Base-by-base conservation (phyloP, 53 echinoderm and acorn worm genomes). In the Zoroaster sp. region DNA sequence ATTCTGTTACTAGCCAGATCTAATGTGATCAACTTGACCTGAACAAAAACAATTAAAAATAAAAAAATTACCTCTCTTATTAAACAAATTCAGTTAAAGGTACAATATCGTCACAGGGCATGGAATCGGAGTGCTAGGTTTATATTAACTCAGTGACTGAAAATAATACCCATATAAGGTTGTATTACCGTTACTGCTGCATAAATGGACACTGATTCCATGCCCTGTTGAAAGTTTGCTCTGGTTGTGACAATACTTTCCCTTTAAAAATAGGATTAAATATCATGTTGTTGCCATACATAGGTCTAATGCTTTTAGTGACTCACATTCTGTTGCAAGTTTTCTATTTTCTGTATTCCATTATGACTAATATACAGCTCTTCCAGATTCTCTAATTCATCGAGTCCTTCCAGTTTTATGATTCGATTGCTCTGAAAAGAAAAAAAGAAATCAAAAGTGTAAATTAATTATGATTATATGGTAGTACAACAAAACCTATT, bases 331-430 rank as follows among this genome's bases (percentile, higher is more conserved):
- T 89, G 68, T 7, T 97, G 91, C 32, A 97, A 75, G 53, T 93
- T 94, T 83, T 92, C 95, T n/a, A 97, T 94, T 35, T 44, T 89
- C 78, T 95, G 86, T 17, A 97, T 87, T 3, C 97, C 94, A 88
- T 97, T 97, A 78, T 97, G 95, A 71, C 97, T 97, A 40, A 97
- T 90, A 83, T 97, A 97, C 15, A 97, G 83, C 36, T 97, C 95
- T 53, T 97, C 97, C 43, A 97, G 70, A 49, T 52, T 65, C 32
- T 89, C 85, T 69, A 95, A 40, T 32, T 83, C 91, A 14, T 94
- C 94, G 5, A 97, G 87, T 37, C 92, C 92, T 59, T 97, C 97
- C 10, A 97, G 67, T 72, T 92, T 95, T 37, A 77, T 71, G 44
- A 97, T 97, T 3, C 95, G 85, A 83, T 97, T 97, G 85, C 95